phyloP scores from a whole-genome alignment of 2,113 vertebrate genomes.

The Cairina moschata region DNA sequence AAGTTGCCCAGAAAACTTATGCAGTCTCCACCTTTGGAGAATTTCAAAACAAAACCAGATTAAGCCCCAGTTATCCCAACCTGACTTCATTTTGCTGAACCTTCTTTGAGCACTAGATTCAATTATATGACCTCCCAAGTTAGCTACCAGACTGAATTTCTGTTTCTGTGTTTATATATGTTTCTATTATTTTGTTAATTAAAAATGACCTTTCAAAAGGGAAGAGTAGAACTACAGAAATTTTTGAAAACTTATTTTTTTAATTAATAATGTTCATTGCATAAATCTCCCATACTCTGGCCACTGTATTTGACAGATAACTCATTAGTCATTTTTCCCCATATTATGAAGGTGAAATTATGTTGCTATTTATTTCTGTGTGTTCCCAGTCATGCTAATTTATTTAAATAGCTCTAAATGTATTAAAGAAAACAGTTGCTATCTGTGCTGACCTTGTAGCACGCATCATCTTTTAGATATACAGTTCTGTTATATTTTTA shows the following conservation, averaged over 20 bases:
- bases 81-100: background rate
- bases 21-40: background rate
- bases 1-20: background rate
- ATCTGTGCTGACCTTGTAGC: conserved; percentile 13
- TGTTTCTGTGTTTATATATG: background rate
- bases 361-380: background rate
- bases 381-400: background rate
- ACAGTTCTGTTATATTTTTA: background rate
- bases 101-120: background rate
- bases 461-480: background rate
- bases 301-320: background rate
- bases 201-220: background rate
- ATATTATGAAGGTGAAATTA: background rate
- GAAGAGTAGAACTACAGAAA: background rate
- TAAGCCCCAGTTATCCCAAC: background rate
- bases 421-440: conserved; percentile 9
- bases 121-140: background rate
- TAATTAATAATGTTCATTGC: background rate
- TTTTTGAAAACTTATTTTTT: background rate
- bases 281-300: background rate
- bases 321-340: background rate
- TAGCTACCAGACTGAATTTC: background rate
- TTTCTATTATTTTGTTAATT: background rate
- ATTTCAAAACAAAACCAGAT: background rate
- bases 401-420: conserved; percentile 3